A percentile compares a stretch with the other conserved stretches of the same genome.
These are phyloP conservation scores for Anguilla japonica DNA, from an alignment of 2,113 vertebrate genomes.

Conservation along the genomic window DNA sequence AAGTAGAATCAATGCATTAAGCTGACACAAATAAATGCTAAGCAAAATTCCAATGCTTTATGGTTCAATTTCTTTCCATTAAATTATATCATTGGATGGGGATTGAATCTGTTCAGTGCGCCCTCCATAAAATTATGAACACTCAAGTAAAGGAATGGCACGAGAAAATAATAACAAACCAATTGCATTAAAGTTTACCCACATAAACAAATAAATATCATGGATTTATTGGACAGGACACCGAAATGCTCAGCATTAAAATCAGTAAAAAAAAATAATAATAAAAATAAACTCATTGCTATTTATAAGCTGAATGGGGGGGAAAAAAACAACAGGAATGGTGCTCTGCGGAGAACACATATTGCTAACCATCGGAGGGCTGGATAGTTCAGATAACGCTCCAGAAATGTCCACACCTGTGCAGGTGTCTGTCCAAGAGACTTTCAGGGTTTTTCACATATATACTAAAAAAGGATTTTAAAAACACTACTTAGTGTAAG, in stretches of 20 bases:
- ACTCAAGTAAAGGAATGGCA: background rate
- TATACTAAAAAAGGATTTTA: background rate
- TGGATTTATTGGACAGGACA: background rate
- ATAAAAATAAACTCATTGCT: background rate
- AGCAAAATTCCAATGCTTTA: constrained; percentile 15
- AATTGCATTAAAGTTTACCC: background rate
- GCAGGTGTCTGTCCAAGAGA: background rate
- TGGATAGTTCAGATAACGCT: background rate
- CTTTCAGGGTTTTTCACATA: background rate
- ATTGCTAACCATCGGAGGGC: background rate
- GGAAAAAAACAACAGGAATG: background rate
- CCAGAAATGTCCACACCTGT: background rate
- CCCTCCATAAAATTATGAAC: constrained; percentile 10
- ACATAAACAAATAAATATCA: background rate
- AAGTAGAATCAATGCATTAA: background rate
- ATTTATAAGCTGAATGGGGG: background rate
- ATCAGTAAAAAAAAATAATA: background rate
- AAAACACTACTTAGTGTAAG: background rate
- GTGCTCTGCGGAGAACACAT: background rate
- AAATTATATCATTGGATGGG: constrained; percentile 13
- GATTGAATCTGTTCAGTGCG: background rate
- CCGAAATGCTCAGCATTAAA: background rate
- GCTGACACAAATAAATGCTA: constrained; percentile 14
- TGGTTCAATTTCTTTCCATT: constrained; percentile 16
- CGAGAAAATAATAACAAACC: background rate